Evolutionary conservation across 1,140 invertebrate genomes (phyloP).

Genomic region (Calephelis nemesis): DNA sequence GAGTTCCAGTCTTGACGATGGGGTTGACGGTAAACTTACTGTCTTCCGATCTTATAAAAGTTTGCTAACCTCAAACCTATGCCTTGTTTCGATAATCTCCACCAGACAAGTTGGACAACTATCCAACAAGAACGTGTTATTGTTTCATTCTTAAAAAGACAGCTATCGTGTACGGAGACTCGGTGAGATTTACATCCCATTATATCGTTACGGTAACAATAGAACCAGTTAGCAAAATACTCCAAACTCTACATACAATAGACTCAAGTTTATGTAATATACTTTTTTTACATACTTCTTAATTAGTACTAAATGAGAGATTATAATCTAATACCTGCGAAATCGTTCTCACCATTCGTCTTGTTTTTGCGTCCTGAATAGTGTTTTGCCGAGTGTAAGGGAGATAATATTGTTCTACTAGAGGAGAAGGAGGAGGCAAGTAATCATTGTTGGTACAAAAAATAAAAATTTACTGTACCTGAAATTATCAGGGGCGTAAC

Average conservation of each 20-base stretch:
- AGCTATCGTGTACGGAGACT: slow-evolving; percentile 24
- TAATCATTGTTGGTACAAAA: too few species aligned
- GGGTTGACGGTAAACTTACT: too few species aligned
- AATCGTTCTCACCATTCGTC: background rate
- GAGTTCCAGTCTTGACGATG: too few species aligned
- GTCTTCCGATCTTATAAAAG: too few species aligned
- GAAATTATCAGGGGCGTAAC: too few species aligned
- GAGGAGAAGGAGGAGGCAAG: too few species aligned
- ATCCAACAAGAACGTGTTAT: background rate
- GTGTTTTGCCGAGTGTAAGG: too few species aligned
- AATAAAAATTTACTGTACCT: too few species aligned
- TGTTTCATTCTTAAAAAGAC: slow-evolving; percentile 13
- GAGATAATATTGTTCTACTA: too few species aligned
- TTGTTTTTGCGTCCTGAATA: background rate
- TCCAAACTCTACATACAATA: slow-evolving; percentile 47
- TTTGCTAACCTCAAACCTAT: too few species aligned
- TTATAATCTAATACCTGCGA: background rate
- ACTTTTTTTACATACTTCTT: slow-evolving; percentile 27
- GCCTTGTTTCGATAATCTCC: too few species aligned
- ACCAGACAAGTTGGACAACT: background rate
- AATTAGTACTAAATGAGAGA: slow-evolving; percentile 8
- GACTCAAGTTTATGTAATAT: slow-evolving; percentile 48
- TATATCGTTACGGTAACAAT: slow-evolving; percentile 40
- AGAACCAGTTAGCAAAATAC: slow-evolving; percentile 39
- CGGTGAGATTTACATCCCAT: slow-evolving; percentile 31